phyloP scores from a whole-genome alignment of 1,140 invertebrate species.

The Magallana gigas region DNA sequence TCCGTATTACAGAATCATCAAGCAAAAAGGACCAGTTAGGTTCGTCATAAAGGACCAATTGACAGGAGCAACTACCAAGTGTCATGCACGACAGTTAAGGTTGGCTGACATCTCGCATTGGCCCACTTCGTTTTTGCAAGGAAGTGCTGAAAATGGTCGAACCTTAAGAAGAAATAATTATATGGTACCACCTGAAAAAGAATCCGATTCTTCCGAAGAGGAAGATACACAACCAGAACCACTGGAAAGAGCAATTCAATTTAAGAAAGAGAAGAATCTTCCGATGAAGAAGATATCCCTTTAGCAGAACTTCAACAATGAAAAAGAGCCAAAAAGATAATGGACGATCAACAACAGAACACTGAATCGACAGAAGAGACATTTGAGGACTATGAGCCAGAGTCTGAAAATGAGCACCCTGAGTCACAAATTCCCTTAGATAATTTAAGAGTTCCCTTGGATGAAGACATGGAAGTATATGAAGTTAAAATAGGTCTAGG shows the following conservation, averaged over 20 bases:
- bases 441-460: no score
- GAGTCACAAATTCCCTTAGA: no score
- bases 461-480: no score
- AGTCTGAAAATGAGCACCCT: no score
- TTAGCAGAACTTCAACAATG: not conserved
- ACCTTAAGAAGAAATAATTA: not conserved
- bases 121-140: no score
- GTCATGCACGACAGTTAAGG: not conserved
- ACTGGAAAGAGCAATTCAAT: not conserved
- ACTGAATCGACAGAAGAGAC: no score
- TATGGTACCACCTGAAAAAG: not conserved
- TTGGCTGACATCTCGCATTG: not conserved
- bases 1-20: not conserved
- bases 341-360: not conserved
- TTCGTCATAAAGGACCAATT: not conserved
- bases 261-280: no score
- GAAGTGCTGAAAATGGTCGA: not conserved
- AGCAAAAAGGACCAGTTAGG: not conserved
- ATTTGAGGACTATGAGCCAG: no score
- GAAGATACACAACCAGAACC: not conserved
- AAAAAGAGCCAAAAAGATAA: not conserved
- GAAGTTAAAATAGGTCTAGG: no score
- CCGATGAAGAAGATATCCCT: no score
- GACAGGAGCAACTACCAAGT: not conserved
- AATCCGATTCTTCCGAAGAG: not conserved